These are phyloP conservation scores for Phallusia fumigata DNA, from an alignment of 23 tunicate genomes.

Conservation along the genomic window DNA sequence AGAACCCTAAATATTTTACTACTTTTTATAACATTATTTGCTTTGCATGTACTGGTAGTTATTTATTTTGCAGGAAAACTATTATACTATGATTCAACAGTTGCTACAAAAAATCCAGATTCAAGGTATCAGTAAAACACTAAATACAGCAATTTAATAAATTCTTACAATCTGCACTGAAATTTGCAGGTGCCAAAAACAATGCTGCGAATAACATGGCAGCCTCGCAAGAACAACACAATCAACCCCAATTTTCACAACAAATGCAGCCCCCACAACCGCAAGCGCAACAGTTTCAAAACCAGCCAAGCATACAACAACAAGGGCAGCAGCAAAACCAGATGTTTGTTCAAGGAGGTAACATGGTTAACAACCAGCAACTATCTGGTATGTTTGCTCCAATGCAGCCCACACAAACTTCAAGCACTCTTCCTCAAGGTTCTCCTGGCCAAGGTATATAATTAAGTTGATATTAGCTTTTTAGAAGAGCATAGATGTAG, in stretches of 20 bases:
- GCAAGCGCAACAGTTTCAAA: neutral
- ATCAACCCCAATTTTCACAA: neutral
- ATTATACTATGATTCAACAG: neutral
- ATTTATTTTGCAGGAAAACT: neutral
- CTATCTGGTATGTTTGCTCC: neutral
- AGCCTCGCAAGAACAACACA: neutral
- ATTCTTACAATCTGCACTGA: neutral
- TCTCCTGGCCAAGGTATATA: constrained; percentile 2
- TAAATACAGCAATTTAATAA: neutral
- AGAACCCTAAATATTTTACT: too few species aligned
- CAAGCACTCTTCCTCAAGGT: neutral
- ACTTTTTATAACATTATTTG: too few species aligned
- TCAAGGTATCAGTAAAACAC: neutral
- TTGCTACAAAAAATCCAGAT: constrained; percentile 1
- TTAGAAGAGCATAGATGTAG: too few species aligned
- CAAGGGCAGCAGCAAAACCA: neutral
- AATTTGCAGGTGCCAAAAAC: neutral
- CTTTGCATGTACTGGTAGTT: too few species aligned
- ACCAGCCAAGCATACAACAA: neutral
- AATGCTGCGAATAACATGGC: constrained; percentile 4
- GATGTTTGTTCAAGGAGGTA: neutral
- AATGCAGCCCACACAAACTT: neutral
- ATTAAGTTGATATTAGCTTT: too few species aligned
- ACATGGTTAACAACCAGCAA: neutral
- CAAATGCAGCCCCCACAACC: constrained; percentile 5